These are phyloP conservation scores for Priocnemis perturbator DNA, from an alignment of 2,888 invertebrate species.

Conservation along the genomic window DNA sequence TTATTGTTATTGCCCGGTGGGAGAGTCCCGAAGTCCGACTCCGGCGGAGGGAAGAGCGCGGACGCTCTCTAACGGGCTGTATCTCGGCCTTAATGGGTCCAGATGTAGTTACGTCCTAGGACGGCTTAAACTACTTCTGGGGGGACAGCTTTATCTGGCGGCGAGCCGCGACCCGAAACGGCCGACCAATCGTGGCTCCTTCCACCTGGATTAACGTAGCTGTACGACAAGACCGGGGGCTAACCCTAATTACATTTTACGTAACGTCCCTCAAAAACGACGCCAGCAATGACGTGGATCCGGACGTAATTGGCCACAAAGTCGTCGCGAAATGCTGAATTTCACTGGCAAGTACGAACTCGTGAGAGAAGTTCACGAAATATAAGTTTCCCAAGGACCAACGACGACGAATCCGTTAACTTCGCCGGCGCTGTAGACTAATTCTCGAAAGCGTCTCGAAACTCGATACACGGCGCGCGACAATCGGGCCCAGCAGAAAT, in stretches of 20 bases:
- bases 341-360: too few species aligned
- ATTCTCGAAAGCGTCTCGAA: too few species aligned
- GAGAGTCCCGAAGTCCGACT: constrained; percentile 2
- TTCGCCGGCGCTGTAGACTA: too few species aligned
- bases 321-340: background rate
- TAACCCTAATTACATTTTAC: constrained; percentile 48
- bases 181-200: constrained; percentile 51
- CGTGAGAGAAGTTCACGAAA: too few species aligned
- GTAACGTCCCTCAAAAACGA: constrained; percentile 21
- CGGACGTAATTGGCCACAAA: background rate
- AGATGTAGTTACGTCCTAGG: constrained; percentile 53
- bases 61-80: constrained; percentile 37
- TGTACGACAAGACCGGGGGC: constrained; percentile 43
- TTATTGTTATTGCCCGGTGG: constrained; percentile 38
- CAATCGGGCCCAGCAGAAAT: too few species aligned
- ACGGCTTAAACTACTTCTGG: constrained; percentile 57
- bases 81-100: constrained; percentile 55
- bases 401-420: too few species aligned
- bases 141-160: constrained; percentile 53
- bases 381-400: too few species aligned
- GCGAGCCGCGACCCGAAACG: constrained; percentile 52
- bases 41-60: background rate
- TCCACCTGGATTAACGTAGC: constrained; percentile 51
- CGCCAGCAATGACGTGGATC: background rate
- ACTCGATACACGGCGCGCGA: too few species aligned